Conservation (phyloP, 2,797 vertebrate species). For the Nasua narica region DNA sequence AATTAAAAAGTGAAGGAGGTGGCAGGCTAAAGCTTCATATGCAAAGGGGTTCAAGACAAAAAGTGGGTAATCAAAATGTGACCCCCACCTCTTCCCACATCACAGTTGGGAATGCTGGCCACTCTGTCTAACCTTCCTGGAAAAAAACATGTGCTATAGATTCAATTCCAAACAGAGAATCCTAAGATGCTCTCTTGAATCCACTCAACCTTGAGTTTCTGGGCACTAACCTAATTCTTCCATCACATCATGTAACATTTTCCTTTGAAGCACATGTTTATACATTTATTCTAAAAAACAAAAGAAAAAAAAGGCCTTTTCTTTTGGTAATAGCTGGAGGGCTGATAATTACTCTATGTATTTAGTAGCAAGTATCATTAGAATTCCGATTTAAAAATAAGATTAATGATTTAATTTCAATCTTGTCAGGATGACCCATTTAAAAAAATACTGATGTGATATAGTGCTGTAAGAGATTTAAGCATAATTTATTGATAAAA, state of each 20-base stretch:
- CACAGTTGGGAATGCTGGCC: not conserved
- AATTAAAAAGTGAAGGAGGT: fast-evolving
- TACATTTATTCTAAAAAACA: not conserved
- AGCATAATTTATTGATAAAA: slow-evolving; percentile 69
- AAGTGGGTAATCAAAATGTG: too few species aligned
- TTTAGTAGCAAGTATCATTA: not conserved
- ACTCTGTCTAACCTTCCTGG: fast-evolving
- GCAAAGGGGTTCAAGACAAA: not conserved
- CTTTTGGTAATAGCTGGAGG: not conserved
- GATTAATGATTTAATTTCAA: slow-evolving; percentile 49
- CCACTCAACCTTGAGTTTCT: not conserved
- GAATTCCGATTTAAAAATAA: slow-evolving; percentile 50
- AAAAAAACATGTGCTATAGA: fast-evolving
- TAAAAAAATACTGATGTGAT: slow-evolving; percentile 21
- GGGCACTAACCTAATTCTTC: not conserved
- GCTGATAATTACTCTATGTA: slow-evolving; percentile 4
- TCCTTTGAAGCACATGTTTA: not conserved
- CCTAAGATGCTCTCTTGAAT: not conserved
- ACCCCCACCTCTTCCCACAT: fast-evolving
- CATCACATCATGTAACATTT: not conserved
- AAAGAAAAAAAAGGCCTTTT: fast-evolving
- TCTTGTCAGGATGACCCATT: slow-evolving; percentile 46
- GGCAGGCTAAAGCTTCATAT: not conserved
- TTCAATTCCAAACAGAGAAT: not conserved
- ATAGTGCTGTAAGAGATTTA: slow-evolving; percentile 21